These are phyloP conservation scores for Deroplatys truncata DNA, from an alignment of 2,888 invertebrate species.

Conservation along the genomic window DNA sequence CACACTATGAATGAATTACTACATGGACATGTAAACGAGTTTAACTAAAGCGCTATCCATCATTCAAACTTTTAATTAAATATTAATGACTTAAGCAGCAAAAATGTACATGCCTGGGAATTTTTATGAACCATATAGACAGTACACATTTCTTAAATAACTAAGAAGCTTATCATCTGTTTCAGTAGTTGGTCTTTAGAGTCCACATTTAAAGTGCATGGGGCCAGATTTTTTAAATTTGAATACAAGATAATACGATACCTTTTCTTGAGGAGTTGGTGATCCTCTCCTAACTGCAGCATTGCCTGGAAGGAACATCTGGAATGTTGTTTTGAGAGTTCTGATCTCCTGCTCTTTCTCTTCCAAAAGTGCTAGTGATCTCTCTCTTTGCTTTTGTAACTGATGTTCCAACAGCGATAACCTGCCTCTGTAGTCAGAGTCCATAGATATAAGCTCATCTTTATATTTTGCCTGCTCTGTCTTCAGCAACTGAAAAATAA, in stretches of 20 bases:
- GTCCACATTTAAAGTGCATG: too few species aligned
- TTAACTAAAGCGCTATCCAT: too few species aligned
- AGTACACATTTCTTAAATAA: too few species aligned
- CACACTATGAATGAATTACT: too few species aligned
- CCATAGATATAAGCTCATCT: constrained; percentile 39
- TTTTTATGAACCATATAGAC: too few species aligned
- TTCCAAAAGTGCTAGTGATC: constrained; percentile 70
- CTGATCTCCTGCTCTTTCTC: constrained; percentile 75
- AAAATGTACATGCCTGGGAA: too few species aligned
- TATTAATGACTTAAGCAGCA: too few species aligned
- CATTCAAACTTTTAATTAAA: too few species aligned
- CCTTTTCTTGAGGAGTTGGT: neutral
- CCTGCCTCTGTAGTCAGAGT: constrained; percentile 52
- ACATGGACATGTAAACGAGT: too few species aligned
- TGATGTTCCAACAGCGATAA: constrained; percentile 64
- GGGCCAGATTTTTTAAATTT: too few species aligned
- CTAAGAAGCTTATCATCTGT: too few species aligned
- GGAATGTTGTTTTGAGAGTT: constrained; percentile 54
- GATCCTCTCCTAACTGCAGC: neutral
- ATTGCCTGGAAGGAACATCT: constrained; percentile 46
- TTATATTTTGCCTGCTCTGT: constrained; percentile 45
- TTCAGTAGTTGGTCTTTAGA: too few species aligned
- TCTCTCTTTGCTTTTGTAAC: constrained; percentile 70
- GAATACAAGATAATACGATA: neutral
- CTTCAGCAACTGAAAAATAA: constrained; percentile 37